These are phyloP conservation scores for Monomorium pharaonis DNA, from an alignment of 1,140 invertebrate genomes.

Conservation along the genomic window DNA sequence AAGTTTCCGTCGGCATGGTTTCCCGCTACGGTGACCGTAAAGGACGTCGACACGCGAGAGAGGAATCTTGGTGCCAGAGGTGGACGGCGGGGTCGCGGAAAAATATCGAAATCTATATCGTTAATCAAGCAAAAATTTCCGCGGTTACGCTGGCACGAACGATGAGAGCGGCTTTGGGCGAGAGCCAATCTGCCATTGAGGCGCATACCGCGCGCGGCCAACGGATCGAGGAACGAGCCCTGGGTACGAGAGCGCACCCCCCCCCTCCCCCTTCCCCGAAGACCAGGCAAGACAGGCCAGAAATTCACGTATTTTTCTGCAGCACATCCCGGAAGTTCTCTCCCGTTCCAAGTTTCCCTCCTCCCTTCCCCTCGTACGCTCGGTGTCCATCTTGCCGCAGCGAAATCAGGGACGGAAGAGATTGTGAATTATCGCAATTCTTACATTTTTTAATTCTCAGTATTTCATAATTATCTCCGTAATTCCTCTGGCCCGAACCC, in stretches of 20 bases:
- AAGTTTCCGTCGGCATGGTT: constrained; percentile 37
- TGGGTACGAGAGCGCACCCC: too few species aligned
- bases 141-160: constrained; percentile 76
- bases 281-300: constrained; percentile 59
- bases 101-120: constrained; percentile 80
- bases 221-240: constrained; percentile 57
- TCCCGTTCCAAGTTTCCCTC: background rate
- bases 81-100: constrained; percentile 29
- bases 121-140: constrained; percentile 82
- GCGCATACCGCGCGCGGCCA: constrained; percentile 69
- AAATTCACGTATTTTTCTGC: constrained; percentile 77
- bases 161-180: constrained; percentile 77
- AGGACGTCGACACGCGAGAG: constrained; percentile 31
- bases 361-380: background rate
- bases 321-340: background rate
- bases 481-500: background rate
- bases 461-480: constrained; percentile 9
- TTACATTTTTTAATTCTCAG: background rate
- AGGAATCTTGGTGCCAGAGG: constrained; percentile 40
- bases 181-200: constrained; percentile 77
- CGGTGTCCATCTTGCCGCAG: background rate
- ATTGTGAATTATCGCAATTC: background rate
- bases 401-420: background rate
- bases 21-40: constrained; percentile 50
- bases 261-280: too few species aligned